Evolutionary conservation across 2,888 invertebrate species (phyloP), one percentile per base, ranked within the genome.

Genomic region (Stenichneumon culpator): DNA sequence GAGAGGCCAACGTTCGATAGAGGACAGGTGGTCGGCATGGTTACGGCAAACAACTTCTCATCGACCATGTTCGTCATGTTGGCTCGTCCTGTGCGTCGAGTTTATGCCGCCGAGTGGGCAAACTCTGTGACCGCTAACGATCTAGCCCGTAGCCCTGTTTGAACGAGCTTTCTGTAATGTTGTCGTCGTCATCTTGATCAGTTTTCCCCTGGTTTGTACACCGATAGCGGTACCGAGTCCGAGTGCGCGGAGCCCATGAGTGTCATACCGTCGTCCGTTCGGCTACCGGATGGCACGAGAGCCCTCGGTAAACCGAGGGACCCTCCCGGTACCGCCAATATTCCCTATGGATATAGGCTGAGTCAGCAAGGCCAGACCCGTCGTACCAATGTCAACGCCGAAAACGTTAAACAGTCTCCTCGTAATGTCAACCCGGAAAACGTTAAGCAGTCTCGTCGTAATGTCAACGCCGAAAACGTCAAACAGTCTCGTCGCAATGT

Each of bases 311-410:
- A 87, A 82, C 85, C 88, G 3, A 74, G 83, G 70, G 88, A 88
- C 79, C 88, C 90, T 70, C 60, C 68, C 25, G 92, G 92, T 28
- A 91, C 90, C 22, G 85, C 86, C 52, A 91, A 91, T 86, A 87
- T 87, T 70, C 79, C 87, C 39, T 77, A 86, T 73, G 93, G 90
- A 9, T 89, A 92, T 86, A 88, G 90, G 81, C 70, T 91, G 32
- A 87, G 87, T 32, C 89, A 90, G 57, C 84, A 86, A 2, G 74
- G 77, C 28, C 81, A 16, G 50, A 82, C 70, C 52, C 77, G 57
- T 86, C 28, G 16, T 32, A 14, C 28, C 28, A 63, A 32, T 63
- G 32, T 50, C 54, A 69, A 70, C 39, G 77, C n/a, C 28, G 63
- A 32, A 28, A 63, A 63, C 32, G 32, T 63, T 63, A 3, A 73